These are phyloP conservation scores for Temnothorax ravouxi DNA, from an alignment of 2,888 invertebrate species.

Conservation along the genomic window DNA sequence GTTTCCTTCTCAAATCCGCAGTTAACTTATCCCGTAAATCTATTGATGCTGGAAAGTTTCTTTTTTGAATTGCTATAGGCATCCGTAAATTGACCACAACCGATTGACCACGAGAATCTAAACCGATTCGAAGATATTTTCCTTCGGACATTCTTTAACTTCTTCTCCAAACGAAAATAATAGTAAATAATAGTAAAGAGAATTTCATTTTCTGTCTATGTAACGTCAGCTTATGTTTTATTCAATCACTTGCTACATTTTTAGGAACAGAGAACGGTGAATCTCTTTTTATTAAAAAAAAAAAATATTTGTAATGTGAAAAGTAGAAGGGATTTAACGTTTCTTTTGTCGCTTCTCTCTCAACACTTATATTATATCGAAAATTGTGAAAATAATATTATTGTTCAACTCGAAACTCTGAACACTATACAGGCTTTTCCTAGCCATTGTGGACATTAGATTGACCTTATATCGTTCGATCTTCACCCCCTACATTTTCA, in stretches of 20 bases:
- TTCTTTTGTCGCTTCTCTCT: neutral
- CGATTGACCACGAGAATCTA: neutral
- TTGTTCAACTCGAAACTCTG: neutral
- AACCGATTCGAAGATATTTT: neutral
- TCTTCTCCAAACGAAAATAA: neutral
- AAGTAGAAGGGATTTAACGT: neutral
- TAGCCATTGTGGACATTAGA: neutral
- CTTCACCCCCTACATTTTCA: conserved; percentile 33
- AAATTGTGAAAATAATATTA: conserved; percentile 26
- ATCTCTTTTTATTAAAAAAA: neutral
- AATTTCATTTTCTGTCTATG: neutral
- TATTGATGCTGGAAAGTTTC: neutral
- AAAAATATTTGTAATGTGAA: neutral
- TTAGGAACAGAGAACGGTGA: neutral
- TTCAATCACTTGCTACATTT: neutral
- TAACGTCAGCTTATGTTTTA: neutral
- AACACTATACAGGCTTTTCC: neutral
- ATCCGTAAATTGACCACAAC: neutral
- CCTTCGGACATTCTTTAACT: neutral
- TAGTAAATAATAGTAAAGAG: neutral
- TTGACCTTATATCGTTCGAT: conserved; percentile 33
- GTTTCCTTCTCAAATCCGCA: neutral
- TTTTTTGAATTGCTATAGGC: neutral
- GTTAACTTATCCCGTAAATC: neutral
- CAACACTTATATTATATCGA: neutral